phyloP scores from a whole-genome alignment of 2,888 invertebrate genomes.

The Melipona bicolor region DNA sequence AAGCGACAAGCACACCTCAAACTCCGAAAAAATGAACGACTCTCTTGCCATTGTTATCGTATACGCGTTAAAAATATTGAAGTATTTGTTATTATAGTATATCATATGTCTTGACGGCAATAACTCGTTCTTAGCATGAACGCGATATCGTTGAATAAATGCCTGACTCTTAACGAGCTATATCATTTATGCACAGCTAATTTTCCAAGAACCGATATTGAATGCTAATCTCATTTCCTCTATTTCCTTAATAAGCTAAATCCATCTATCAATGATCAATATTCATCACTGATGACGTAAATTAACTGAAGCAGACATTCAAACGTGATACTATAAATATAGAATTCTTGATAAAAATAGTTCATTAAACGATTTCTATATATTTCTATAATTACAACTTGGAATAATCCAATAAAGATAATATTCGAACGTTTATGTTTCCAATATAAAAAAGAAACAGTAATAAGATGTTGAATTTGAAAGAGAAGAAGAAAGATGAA shows the following conservation, averaged over 20 bases:
- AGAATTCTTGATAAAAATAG: background rate
- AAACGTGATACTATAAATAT: background rate
- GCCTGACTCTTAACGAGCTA: slow-evolving; percentile 52
- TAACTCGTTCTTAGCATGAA: slow-evolving; percentile 37
- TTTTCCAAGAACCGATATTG: slow-evolving; percentile 27
- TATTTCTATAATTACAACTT: background rate
- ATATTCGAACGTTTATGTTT: background rate
- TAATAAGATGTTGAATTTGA: background rate
- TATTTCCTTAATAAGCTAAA: background rate
- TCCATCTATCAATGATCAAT: background rate
- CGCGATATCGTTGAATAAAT: slow-evolving; percentile 66
- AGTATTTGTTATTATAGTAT: slow-evolving; percentile 64
- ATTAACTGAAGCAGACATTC: background rate
- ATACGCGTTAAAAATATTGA: slow-evolving; percentile 40
- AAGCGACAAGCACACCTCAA: slow-evolving; percentile 84
- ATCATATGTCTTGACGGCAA: slow-evolving; percentile 36
- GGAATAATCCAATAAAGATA: background rate
- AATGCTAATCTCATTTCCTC: background rate
- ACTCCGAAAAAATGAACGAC: slow-evolving; percentile 81
- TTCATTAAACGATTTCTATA: background rate
- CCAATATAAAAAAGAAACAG: no score
- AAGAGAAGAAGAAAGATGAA: background rate
- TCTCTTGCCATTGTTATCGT: slow-evolving; percentile 56
- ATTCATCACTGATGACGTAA: background rate
- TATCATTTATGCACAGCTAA: slow-evolving; percentile 59